Evolutionary conservation across 2,113 vertebrate genomes (phyloP).

Genomic region (Sinocyclocheilus grahami): DNA sequence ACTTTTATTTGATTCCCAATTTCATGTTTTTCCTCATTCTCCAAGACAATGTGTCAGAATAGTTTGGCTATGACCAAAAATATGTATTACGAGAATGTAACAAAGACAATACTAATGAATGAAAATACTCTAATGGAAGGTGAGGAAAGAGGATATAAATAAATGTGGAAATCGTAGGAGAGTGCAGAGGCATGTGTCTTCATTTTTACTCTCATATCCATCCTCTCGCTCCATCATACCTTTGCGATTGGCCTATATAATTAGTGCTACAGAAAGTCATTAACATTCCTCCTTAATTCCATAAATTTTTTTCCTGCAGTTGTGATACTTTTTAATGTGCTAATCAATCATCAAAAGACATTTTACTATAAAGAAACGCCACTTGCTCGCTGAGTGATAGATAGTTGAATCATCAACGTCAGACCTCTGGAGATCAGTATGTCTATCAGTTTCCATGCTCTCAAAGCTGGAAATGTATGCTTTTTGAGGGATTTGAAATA

Average conservation of each 20-base stretch:
- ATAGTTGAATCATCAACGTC: constrained; percentile 28
- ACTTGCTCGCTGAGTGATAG: constrained; percentile 19
- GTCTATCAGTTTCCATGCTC: background rate
- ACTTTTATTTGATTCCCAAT: background rate
- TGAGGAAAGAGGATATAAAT: constrained; percentile 19
- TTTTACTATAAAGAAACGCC: constrained; percentile 27
- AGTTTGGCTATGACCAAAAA: background rate
- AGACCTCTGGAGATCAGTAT: constrained; percentile 6
- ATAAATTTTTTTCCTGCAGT: constrained; percentile 38
- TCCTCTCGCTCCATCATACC: background rate
- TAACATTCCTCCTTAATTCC: constrained; percentile 35
- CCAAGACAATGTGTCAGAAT: background rate
- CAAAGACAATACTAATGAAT: background rate
- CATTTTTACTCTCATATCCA: background rate
- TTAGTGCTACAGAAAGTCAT: constrained; percentile 44
- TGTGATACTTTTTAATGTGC: constrained; percentile 44
- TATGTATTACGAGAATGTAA: background rate
- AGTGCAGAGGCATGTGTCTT: background rate
- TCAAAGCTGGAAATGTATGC: background rate
- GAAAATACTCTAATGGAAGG: background rate
- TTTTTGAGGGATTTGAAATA: background rate
- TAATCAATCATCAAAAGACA: constrained; percentile 42
- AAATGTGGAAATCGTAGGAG: background rate
- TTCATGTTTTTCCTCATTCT: background rate
- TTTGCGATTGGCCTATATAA: constrained; percentile 32